phyloP scores from a whole-genome alignment of 2,113 vertebrate genomes.

The Pholis gunnellus region DNA sequence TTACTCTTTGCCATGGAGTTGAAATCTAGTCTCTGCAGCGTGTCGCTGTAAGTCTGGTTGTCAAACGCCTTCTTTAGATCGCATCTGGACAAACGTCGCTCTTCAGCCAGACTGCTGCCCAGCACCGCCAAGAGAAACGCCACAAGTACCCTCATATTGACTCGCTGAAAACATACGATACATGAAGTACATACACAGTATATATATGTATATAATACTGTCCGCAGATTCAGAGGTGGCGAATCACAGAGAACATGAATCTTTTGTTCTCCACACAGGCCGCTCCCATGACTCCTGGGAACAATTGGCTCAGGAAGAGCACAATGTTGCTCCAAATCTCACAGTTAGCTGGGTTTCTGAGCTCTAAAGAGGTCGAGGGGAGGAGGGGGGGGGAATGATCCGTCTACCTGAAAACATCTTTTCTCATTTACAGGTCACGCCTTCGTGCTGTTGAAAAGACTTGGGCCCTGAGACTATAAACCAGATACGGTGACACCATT shows the following conservation, averaged over 20 bases:
- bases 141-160: slow-evolving; percentile 27
- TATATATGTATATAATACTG: too few relatives aligned
- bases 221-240: neutral
- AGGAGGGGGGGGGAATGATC: slow-evolving; percentile 3
- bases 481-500: neutral
- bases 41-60: neutral
- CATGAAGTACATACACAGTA: neutral
- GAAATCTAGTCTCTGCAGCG: neutral
- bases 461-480: neutral
- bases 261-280: slow-evolving; percentile 44
- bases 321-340: neutral
- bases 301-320: neutral
- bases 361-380: neutral
- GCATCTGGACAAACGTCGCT: slow-evolving; percentile 37
- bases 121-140: slow-evolving; percentile 27
- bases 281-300: slow-evolving; percentile 1
- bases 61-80: neutral
- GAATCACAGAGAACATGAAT: neutral
- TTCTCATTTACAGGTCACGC: slow-evolving; percentile 34
- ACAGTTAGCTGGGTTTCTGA: neutral
- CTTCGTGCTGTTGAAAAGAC: slow-evolving; percentile 26
- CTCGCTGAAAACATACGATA: neutral
- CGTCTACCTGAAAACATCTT: slow-evolving; percentile 11
- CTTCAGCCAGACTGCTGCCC: slow-evolving; percentile 23
- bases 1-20: slow-evolving; percentile 36